Conservation (phyloP, 2,888 invertebrate genomes). For the Plagiodera versicolora region DNA sequence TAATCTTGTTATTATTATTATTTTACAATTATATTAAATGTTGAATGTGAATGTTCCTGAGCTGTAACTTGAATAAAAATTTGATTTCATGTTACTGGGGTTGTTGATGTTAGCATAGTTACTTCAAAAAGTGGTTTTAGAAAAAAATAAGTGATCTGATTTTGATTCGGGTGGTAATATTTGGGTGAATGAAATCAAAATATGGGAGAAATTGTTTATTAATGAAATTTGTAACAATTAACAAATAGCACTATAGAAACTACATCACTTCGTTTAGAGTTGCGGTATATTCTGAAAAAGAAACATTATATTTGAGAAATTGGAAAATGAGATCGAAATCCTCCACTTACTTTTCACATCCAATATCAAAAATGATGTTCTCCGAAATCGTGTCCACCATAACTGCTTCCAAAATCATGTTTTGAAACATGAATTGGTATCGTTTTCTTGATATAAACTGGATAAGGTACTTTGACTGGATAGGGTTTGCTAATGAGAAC, state of each 20-base stretch:
- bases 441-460: conserved; percentile 62
- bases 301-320: too few relatives aligned
- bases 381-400: conserved; percentile 30
- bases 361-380: conserved; percentile 5
- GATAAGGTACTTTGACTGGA: conserved; percentile 62
- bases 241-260: conserved; percentile 3
- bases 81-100: too few relatives aligned
- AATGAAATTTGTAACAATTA: not conserved
- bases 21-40: too few relatives aligned
- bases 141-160: too few relatives aligned
- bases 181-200: not conserved
- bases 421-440: conserved; percentile 50
- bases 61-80: too few relatives aligned
- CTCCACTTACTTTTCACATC: too few relatives aligned
- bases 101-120: too few relatives aligned
- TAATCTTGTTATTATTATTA: too few relatives aligned
- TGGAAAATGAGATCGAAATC: too few relatives aligned
- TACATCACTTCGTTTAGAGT: not conserved
- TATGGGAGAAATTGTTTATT: not conserved
- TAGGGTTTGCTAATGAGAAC: conserved; percentile 62
- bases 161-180: too few relatives aligned
- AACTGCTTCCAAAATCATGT: conserved; percentile 30
- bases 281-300: not conserved
- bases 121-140: too few relatives aligned
- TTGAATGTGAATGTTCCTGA: too few relatives aligned